Conservation (phyloP, 2,113 vertebrate species). For the Microtus pennsylvanicus region DNA sequence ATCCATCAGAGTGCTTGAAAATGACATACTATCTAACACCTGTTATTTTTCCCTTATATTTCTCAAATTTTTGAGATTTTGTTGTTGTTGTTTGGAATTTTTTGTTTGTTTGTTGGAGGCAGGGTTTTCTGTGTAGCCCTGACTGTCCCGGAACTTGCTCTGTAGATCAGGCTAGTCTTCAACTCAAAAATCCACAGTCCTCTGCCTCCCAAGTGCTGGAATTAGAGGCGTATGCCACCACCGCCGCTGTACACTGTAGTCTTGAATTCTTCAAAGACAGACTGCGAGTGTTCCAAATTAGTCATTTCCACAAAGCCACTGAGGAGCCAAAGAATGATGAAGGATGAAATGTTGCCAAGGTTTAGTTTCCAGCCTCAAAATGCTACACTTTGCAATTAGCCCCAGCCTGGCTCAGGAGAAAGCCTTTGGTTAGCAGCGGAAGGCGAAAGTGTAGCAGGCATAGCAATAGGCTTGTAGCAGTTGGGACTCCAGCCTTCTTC, state of each 20-base stretch:
- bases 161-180: neutral
- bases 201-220: neutral
- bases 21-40: slow-evolving; percentile 58
- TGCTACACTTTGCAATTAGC: neutral
- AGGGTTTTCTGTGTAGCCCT: neutral
- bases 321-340: neutral
- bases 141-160: neutral
- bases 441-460: neutral
- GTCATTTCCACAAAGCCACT: slow-evolving; percentile 50
- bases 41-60: neutral
- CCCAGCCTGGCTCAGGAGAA: neutral
- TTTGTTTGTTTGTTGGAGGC: neutral
- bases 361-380: neutral
- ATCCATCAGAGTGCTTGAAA: neutral
- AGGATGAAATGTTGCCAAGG: neutral
- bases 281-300: slow-evolving; percentile 36
- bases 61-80: slow-evolving; percentile 17
- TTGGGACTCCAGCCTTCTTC: neutral
- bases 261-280: neutral
- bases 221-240: neutral
- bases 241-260: neutral
- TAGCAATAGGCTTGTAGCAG: neutral
- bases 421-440: neutral
- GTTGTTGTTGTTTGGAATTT: neutral
- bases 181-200: neutral